Evolutionary conservation across 2,888 invertebrate genomes (phyloP).

Genomic region (Adelognathus sp.): DNA sequence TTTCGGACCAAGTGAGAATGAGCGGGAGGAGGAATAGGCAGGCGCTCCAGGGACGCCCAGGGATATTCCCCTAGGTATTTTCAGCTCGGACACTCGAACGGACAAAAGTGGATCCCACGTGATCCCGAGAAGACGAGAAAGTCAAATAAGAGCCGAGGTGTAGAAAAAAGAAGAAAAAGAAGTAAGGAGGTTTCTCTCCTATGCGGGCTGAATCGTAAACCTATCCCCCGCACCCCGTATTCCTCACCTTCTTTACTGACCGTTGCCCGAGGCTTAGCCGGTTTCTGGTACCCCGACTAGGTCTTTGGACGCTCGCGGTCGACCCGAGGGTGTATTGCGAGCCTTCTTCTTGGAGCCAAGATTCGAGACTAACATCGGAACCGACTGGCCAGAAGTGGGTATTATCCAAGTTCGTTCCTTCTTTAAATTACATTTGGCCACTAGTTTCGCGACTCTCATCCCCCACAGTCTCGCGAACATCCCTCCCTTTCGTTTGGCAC

Average conservation of each 20-base stretch:
- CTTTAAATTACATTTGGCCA: constrained; percentile 80
- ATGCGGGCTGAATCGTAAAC: constrained; percentile 78
- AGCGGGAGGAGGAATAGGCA: background rate
- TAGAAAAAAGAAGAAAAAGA: constrained; percentile 14
- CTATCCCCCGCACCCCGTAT: constrained; percentile 56
- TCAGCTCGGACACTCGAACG: constrained; percentile 34
- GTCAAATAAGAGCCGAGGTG: constrained; percentile 58
- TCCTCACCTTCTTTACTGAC: constrained; percentile 74
- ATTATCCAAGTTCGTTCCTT: constrained; percentile 72
- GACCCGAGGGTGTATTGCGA: constrained; percentile 34
- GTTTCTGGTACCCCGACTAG: constrained; percentile 16
- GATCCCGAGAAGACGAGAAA: constrained; percentile 43
- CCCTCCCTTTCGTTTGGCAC: background rate
- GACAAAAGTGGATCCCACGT: constrained; percentile 32
- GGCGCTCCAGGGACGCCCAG: constrained; percentile 26
- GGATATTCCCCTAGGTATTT: constrained; percentile 28
- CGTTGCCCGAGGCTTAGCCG: constrained; percentile 64
- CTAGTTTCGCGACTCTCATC: constrained; percentile 72
- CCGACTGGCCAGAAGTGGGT: constrained; percentile 61
- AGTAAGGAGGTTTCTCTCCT: constrained; percentile 54
- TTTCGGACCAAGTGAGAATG: background rate
- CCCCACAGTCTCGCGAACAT: constrained; percentile 21
- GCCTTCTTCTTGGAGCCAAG: constrained; percentile 27
- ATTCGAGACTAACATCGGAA: constrained; percentile 41
- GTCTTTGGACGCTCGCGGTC: constrained; percentile 25